phyloP scores from a whole-genome alignment of 2,113 vertebrate genomes.

The Psettodes erumei region DNA sequence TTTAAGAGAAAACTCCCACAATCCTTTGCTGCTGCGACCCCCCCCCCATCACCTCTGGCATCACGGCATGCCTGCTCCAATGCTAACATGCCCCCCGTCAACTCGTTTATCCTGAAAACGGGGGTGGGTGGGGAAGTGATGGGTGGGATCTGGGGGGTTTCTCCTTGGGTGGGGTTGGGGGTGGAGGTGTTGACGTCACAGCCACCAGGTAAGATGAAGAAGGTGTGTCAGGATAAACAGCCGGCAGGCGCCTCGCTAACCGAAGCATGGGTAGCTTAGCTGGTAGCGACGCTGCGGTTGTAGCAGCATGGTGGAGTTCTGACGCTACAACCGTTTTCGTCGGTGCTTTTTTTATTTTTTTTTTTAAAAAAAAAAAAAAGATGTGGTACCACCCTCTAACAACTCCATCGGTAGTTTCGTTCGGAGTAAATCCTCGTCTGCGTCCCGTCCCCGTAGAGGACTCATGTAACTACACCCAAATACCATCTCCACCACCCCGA shows the following conservation, averaged over 20 bases:
- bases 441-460: neutral
- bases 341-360: constrained; percentile 8
- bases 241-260: constrained; percentile 59
- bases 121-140: neutral
- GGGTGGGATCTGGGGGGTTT: too few relatives aligned
- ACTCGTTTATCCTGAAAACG: constrained; percentile 83
- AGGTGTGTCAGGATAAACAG: constrained; percentile 83
- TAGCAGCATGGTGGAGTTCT: constrained; percentile 76
- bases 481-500: constrained; percentile 22
- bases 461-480: constrained; percentile 17
- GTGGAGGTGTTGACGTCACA: neutral
- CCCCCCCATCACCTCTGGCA: constrained; percentile 66
- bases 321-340: constrained; percentile 64
- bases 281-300: constrained; percentile 52
- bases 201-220: constrained; percentile 69
- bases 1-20: constrained; percentile 62
- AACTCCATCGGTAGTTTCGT: constrained; percentile 63
- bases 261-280: constrained; percentile 70
- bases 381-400: constrained; percentile 79
- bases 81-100: constrained; percentile 67
- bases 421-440: neutral
- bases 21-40: constrained; percentile 41
- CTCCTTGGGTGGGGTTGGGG: neutral
- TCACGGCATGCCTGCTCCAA: constrained; percentile 74
- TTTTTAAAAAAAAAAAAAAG: constrained; percentile 8